Percentiles rank a stretch among this genome's conserved stretches.
Conservation (phyloP, 2,888 invertebrate genomes). For the Chymomyza procnemis region DNA sequence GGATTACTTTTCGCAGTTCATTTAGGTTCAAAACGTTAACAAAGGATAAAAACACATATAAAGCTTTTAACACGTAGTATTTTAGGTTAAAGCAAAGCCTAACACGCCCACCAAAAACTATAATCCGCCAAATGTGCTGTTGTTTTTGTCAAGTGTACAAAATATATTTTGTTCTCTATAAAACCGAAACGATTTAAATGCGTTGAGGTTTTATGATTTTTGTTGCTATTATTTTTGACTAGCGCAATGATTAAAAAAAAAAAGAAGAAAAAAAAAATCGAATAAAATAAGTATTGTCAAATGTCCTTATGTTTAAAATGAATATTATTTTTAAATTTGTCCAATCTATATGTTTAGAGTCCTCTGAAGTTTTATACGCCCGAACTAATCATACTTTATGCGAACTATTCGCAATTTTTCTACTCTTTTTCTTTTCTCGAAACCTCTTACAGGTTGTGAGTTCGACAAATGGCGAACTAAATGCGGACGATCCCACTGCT, state of each 20-base stretch:
- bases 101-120: neutral
- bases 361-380: slow-evolving; percentile 19
- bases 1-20: neutral
- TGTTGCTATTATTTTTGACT: slow-evolving; percentile 38
- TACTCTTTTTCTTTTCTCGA: slow-evolving; percentile 8
- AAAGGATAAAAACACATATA: neutral
- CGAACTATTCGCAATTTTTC: slow-evolving; percentile 24
- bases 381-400: slow-evolving; percentile 40
- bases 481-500: slow-evolving; percentile 96
- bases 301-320: slow-evolving; percentile 17
- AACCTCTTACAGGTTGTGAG: slow-evolving; percentile 89
- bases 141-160: slow-evolving; percentile 9
- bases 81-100: neutral
- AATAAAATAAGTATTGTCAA: slow-evolving; percentile 9
- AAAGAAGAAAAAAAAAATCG: slow-evolving; percentile 4
- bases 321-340: slow-evolving; percentile 26
- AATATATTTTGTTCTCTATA: slow-evolving; percentile 26
- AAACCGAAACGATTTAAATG: neutral
- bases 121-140: neutral
- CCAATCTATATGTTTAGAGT: slow-evolving; percentile 59
- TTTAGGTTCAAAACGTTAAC: neutral
- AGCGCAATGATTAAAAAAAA: slow-evolving; percentile 31
- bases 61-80: neutral
- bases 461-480: slow-evolving; percentile 97
- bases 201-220: neutral